Evolutionary conservation across 2,113 vertebrate species (phyloP).

Genomic region (Aramus guarauna): DNA sequence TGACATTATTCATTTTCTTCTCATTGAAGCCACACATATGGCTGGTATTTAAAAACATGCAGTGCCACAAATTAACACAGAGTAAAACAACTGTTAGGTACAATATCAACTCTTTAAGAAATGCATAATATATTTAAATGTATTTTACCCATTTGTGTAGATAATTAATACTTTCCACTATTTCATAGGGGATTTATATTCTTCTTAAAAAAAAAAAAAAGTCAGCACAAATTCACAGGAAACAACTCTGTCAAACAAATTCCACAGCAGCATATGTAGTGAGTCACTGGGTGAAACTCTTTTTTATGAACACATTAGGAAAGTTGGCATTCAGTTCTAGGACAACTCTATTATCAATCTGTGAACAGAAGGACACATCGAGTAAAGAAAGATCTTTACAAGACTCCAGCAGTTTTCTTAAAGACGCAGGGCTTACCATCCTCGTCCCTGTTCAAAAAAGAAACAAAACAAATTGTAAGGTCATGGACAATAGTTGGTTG

Average conservation of each 20-base stretch:
- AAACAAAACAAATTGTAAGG: background rate
- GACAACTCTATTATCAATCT: conserved; percentile 90
- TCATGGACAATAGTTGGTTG: background rate
- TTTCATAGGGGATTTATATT: conserved; percentile 20
- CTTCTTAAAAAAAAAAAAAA: conserved; percentile 42
- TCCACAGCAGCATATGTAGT: conserved; percentile 23
- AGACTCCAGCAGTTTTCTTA: conserved; percentile 90
- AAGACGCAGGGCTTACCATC: conserved; percentile 87
- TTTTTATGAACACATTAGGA: conserved; percentile 93
- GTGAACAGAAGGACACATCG: conserved; percentile 98
- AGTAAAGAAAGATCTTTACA: conserved; percentile 89
- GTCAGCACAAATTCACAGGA: conserved; percentile 29
- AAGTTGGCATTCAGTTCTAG: conserved; percentile 88
- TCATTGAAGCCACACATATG: conserved; percentile 42
- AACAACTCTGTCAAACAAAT: conserved; percentile 40
- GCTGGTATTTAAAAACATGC: conserved; percentile 45
- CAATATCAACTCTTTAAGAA: conserved; percentile 4
- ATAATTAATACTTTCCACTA: conserved; percentile 26
- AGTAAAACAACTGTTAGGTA: conserved; percentile 34
- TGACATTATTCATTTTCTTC: conserved; percentile 8
- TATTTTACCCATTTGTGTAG: conserved; percentile 34
- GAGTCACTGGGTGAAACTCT: conserved; percentile 96
- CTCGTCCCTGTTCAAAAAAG: conserved; percentile 76
- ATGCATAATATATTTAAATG: conserved; percentile 11
- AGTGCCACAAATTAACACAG: conserved; percentile 18